Conservation (phyloP, 2,797 vertebrate genomes). For the Microctenopoma steveboyesi region DNA sequence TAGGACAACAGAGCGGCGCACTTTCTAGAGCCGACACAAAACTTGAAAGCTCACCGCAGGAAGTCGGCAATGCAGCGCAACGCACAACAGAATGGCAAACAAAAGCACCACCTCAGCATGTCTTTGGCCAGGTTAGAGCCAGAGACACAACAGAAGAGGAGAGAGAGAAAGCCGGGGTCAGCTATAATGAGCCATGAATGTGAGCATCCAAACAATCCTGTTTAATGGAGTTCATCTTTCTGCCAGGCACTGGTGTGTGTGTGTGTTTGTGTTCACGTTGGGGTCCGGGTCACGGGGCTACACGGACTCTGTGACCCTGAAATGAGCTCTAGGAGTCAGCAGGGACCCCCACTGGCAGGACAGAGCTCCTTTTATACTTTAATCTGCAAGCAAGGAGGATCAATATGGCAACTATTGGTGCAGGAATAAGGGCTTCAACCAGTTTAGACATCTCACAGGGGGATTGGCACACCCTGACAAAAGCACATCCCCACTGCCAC, state of each 20-base stretch:
- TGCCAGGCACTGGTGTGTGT: conserved; percentile 82
- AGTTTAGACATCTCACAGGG: conserved; percentile 78
- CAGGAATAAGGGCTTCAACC: conserved; percentile 87
- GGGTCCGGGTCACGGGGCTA: conserved; percentile 89
- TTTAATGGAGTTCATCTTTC: conserved; percentile 93
- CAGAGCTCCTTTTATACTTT: conserved; percentile 90
- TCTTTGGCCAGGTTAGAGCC: conserved; percentile 69
- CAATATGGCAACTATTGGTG: conserved; percentile 91
- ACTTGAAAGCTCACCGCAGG: conserved; percentile 65
- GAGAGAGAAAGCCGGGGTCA: conserved; percentile 77
- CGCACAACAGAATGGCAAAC: conserved; percentile 64
- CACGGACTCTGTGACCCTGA: conserved; percentile 94
- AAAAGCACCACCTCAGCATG: conserved; percentile 87
- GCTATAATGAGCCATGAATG: conserved; percentile 85
- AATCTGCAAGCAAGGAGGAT: conserved; percentile 92
- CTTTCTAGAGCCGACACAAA: conserved; percentile 32
- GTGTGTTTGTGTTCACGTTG: conserved; percentile 69
- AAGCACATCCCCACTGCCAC: conserved; percentile 74
- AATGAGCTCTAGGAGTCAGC: conserved; percentile 88
- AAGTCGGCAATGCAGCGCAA: conserved; percentile 55
- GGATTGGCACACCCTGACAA: conserved; percentile 82
- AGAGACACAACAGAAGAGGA: conserved; percentile 14
- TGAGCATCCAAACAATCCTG: conserved; percentile 91
- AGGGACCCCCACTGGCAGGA: conserved; percentile 87
- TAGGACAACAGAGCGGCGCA: conserved; percentile 45